A percentile compares a stretch with the other conserved stretches of the same genome.
Conservation (phyloP, 2,113 vertebrate species). For the Festucalex cinctus region DNA sequence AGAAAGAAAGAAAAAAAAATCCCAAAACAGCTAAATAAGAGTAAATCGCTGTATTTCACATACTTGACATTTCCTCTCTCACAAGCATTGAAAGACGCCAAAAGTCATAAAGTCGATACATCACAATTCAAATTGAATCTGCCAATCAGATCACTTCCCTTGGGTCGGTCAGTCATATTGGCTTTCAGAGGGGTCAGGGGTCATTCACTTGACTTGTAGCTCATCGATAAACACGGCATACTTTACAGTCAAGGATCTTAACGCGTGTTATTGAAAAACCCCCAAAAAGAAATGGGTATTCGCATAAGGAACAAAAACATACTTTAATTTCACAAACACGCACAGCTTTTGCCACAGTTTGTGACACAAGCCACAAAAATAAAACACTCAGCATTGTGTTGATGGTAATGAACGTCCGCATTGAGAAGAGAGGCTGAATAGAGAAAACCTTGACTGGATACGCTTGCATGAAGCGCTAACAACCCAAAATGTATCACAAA, state of each 20-base stretch:
- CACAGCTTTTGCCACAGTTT: neutral
- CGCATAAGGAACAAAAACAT: constrained; percentile 36
- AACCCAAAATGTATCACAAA: constrained; percentile 1
- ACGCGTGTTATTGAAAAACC: too few species aligned
- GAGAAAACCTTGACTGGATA: constrained; percentile 28
- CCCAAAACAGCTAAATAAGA: too few species aligned
- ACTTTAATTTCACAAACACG: constrained; percentile 23
- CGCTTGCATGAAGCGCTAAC: constrained; percentile 8
- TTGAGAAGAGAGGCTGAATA: constrained; percentile 26
- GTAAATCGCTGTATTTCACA: neutral
- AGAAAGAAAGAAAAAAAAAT: neutral
- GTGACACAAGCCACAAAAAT: too few species aligned
- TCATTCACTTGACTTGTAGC: constrained; percentile 44
- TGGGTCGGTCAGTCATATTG: constrained; percentile 59
- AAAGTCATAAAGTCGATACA: constrained; percentile 48
- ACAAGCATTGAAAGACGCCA: constrained; percentile 17
- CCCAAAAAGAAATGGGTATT: too few species aligned
- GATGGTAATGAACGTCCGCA: constrained; percentile 19
- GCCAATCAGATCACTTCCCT: constrained; percentile 46
- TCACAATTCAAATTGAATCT: constrained; percentile 49
- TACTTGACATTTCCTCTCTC: constrained; percentile 16
- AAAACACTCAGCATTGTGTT: neutral
- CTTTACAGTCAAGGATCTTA: constrained; percentile 45
- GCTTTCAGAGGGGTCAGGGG: constrained; percentile 58
- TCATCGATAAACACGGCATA: constrained; percentile 50